These are phyloP conservation scores for Thrips palmi DNA, from an alignment of 1,140 invertebrate genomes.

Conservation along the genomic window DNA sequence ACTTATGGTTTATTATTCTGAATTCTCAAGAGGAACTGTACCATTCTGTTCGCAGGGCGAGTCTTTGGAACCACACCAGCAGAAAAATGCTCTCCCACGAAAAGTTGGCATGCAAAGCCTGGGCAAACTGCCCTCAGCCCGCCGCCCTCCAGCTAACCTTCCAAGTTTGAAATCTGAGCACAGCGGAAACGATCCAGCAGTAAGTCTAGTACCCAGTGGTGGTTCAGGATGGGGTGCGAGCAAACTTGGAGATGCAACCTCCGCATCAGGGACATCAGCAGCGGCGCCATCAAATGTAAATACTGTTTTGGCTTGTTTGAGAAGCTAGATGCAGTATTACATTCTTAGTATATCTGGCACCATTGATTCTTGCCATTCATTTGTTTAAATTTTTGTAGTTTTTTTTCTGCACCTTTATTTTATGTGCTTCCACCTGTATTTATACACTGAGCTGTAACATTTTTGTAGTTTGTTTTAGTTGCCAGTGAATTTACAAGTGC, in stretches of 20 bases:
- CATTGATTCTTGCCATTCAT: too few species aligned
- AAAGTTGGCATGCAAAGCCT: slow-evolving; percentile 98
- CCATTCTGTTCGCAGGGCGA: slow-evolving; percentile 60
- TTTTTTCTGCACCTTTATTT: too few species aligned
- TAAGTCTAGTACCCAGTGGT: slow-evolving; percentile 51
- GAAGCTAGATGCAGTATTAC: too few species aligned
- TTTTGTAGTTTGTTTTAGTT: too few species aligned
- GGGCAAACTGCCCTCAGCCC: slow-evolving; percentile 89
- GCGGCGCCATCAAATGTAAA: slow-evolving; percentile 17
- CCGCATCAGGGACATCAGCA: slow-evolving; percentile 8
- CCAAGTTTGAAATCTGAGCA: slow-evolving; percentile 93
- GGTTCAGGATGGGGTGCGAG: slow-evolving; percentile 50
- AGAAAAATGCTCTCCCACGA: slow-evolving; percentile 63
- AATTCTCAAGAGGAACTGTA: too few species aligned
- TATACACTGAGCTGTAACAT: too few species aligned
- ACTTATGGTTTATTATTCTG: neutral
- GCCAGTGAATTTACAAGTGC: too few species aligned
- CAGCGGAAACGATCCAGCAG: slow-evolving; percentile 51
- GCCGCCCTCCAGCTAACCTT: slow-evolving; percentile 89
- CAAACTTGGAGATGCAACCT: slow-evolving; percentile 25
- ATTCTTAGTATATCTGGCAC: too few species aligned
- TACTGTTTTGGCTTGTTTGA: neutral
- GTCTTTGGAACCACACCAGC: slow-evolving; percentile 66
- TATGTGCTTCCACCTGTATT: too few species aligned
- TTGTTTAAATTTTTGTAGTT: too few species aligned